Evolutionary conservation across 2,797 vertebrate genomes (phyloP), one percentile per base, ranked within the genome.

Genomic region (Triplophysa bombifrons): DNA sequence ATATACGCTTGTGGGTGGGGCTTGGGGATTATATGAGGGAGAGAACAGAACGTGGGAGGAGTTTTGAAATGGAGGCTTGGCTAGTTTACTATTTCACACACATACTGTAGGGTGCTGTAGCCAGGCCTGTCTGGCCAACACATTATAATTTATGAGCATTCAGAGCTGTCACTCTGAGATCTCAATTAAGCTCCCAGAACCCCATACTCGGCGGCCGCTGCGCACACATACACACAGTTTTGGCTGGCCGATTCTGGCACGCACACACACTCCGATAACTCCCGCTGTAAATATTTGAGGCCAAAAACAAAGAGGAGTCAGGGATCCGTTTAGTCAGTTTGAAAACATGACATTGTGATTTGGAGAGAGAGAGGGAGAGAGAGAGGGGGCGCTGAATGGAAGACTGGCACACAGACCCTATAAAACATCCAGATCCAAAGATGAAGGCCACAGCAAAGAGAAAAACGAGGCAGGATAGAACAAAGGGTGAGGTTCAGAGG

Each of bases 111-210:
- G 80, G 80, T 86, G 82, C 85, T 77, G 86, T 86, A 78, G 79
- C 75, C 63, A 78, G 53, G 86, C 82, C 88, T 85, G 90, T 91
- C 90, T 93, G 90, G 90, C 88, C 76, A 83, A 86, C 89, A 92
- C 88, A 87, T 89, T 92, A 90, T 92, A 92, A 92, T 93, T 94
- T 92, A 92, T 88, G 88, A 90, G 90, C 80, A 80, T 89, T 92
- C 89, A 65, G 83, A 83, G 89, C 89, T 92, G 92, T 92, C 93
- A 93, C 85, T 77, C 88, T 92, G 92, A 93, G 91, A 91, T 93
- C 93, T 93, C 92, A 93, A 92, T 94, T 93, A 92, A 92, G 90
- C 86, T 87, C 85, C 86, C 84, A 84, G 82, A 85, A 71, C 63
- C 68, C 67, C 67, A 13, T 46, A 81, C 60, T 76, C 44, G 20